These are phyloP conservation scores for Hanleya hanleyi DNA, from an alignment of 2,888 invertebrate species.

Conservation along the genomic window DNA sequence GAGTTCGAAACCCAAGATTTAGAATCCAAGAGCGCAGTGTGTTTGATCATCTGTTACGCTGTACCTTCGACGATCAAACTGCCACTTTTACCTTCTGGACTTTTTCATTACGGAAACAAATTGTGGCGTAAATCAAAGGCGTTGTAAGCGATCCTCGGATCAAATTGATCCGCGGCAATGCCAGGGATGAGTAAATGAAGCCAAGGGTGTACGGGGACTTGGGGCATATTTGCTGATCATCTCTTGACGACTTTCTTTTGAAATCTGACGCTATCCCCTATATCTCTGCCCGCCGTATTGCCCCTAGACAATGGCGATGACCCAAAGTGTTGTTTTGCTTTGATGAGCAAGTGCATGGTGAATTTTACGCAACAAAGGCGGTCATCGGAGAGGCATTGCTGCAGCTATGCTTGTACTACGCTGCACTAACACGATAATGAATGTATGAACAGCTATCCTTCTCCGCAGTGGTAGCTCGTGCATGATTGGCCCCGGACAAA, in stretches of 20 bases:
- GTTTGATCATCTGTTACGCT: no score
- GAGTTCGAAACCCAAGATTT: no score
- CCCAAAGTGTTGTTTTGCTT: not conserved
- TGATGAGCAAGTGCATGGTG: not conserved
- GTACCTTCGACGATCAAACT: no score
- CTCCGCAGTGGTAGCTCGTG: not conserved
- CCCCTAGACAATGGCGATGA: not conserved
- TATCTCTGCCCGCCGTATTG: not conserved
- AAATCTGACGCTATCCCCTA: not conserved
- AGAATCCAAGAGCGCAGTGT: no score
- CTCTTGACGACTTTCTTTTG: not conserved
- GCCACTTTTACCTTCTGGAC: no score
- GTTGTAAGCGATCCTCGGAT: not conserved
- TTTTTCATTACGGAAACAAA: no score
- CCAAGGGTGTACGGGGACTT: not conserved
- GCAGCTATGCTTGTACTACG: not conserved
- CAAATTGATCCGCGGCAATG: not conserved
- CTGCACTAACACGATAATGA: not conserved
- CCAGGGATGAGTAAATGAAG: not conserved
- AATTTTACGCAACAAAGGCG: not conserved
- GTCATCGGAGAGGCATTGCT: not conserved
- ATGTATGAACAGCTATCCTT: not conserved
- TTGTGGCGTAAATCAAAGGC: no score
- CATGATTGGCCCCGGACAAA: not conserved
- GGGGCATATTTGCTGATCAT: not conserved